Conservation (phyloP, 1,140 invertebrate species). For the Varroa destructor region DNA sequence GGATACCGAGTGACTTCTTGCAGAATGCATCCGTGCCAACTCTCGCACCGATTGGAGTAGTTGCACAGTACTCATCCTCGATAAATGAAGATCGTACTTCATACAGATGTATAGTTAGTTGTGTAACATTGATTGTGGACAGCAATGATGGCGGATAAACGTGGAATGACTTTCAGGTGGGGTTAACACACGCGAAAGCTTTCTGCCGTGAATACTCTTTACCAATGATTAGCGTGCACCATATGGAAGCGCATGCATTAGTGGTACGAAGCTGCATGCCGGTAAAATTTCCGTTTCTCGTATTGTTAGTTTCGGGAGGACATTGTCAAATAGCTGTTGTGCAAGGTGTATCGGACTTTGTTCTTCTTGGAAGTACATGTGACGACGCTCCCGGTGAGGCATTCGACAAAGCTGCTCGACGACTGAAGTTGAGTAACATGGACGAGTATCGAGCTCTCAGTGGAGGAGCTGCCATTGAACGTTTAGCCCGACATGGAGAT, state of each 20-base stretch:
- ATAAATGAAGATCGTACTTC: no score
- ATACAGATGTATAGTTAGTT: no score
- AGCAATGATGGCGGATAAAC: no score
- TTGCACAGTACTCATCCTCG: no score
- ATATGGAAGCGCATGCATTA: slow-evolving; percentile 97
- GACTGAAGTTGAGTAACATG: slow-evolving; percentile 66
- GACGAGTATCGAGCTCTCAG: slow-evolving; percentile 52
- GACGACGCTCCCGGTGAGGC: slow-evolving; percentile 83
- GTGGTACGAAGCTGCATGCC: slow-evolving; percentile 46
- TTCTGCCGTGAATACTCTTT: slow-evolving; percentile 55
- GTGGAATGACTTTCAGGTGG: slow-evolving; percentile 52
- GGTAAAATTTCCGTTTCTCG: slow-evolving; percentile 75
- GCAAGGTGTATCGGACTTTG: slow-evolving; percentile 48
- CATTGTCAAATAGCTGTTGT: slow-evolving; percentile 53
- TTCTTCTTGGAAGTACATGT: slow-evolving; percentile 57
- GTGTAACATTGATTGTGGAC: no score
- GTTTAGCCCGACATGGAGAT: slow-evolving; percentile 57
- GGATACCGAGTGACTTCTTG: no score
- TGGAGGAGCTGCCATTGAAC: slow-evolving; percentile 73
- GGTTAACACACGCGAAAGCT: slow-evolving; percentile 67
- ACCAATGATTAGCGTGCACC: slow-evolving; percentile 87
- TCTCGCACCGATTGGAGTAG: no score
- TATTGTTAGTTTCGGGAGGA: slow-evolving; percentile 76
- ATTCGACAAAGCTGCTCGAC: slow-evolving; percentile 74
- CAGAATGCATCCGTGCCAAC: no score